Percentiles rank a stretch among this genome's conserved stretches.
Evolutionary conservation across 2,113 vertebrate species (phyloP).

Genomic region (Platanista minor): DNA sequence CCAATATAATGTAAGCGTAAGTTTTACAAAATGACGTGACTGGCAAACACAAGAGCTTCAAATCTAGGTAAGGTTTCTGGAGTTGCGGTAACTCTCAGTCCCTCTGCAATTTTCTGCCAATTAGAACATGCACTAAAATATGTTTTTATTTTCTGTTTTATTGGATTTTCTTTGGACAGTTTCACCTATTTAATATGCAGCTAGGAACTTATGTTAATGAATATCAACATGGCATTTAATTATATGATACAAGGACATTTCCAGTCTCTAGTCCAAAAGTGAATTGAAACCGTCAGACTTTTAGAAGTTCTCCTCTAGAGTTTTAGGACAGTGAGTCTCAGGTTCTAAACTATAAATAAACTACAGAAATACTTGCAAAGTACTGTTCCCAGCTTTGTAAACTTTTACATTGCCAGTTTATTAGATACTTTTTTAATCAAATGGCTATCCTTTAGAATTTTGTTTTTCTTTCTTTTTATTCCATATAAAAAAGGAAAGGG

Average conservation of each 20-base stretch:
- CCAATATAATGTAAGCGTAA: neutral
- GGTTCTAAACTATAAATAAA: neutral
- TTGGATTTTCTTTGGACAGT: neutral
- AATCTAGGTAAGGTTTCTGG: neutral
- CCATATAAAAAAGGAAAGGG: neutral
- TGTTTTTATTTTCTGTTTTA: neutral
- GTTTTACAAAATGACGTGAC: neutral
- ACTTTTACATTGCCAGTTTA: neutral
- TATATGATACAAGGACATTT: neutral
- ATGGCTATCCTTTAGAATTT: neutral
- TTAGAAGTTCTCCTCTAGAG: neutral
- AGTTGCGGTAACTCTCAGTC: neutral
- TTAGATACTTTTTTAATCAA: neutral
- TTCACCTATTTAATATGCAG: neutral
- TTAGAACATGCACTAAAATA: neutral
- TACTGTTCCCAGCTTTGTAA: neutral
- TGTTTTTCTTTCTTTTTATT: neutral
- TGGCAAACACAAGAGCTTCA: neutral
- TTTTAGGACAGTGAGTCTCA: neutral
- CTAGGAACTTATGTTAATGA: neutral
- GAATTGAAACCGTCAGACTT: neutral
- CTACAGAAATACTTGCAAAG: neutral
- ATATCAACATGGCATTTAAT: neutral
- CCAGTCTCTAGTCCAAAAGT: neutral
- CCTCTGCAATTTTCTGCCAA: neutral